A percentile compares a stretch with the other conserved stretches of the same genome.
These are phyloP conservation scores for Haliclona indistincta DNA, from an alignment of 37 sponge, comb jelly and placozoan genomes.

Conservation along the genomic window DNA sequence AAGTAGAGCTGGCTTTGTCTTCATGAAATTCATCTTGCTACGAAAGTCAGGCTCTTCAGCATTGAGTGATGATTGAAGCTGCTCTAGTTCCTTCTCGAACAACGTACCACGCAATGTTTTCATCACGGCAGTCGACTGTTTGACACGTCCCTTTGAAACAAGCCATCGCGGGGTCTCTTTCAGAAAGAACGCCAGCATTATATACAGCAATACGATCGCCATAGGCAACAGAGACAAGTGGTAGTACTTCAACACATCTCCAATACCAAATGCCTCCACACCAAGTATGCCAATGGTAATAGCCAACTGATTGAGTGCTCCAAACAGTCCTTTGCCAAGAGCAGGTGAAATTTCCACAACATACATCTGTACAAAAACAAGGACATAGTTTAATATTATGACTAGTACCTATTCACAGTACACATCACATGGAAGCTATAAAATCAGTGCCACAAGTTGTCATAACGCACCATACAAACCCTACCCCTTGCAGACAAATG, in stretches of 20 bases:
- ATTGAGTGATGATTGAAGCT: not conserved
- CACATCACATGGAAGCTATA: no score
- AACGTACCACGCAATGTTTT: conserved; percentile 42
- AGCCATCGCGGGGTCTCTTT: conserved; percentile 85
- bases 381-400: no score
- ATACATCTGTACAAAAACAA: conserved; percentile 67
- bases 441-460: no score
- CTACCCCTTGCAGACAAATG: no score
- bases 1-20: not conserved
- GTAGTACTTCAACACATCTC: conserved; percentile 51
- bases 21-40: conserved; percentile 20
- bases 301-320: conserved; percentile 72
- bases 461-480: no score
- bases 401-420: no score
- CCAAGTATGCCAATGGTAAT: conserved; percentile 74
- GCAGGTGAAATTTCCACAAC: conserved; percentile 74
- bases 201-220: conserved; percentile 46
- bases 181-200: conserved; percentile 49
- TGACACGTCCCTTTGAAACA: not conserved
- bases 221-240: conserved; percentile 42
- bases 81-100: conserved; percentile 27
- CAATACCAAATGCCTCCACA: no score
- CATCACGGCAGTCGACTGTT: conserved; percentile 10
- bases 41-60: not conserved
- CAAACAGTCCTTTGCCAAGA: conserved; percentile 61